Base-by-base conservation (phyloP, 2,797 vertebrate species). In the Anomalospiza imberbis region DNA sequence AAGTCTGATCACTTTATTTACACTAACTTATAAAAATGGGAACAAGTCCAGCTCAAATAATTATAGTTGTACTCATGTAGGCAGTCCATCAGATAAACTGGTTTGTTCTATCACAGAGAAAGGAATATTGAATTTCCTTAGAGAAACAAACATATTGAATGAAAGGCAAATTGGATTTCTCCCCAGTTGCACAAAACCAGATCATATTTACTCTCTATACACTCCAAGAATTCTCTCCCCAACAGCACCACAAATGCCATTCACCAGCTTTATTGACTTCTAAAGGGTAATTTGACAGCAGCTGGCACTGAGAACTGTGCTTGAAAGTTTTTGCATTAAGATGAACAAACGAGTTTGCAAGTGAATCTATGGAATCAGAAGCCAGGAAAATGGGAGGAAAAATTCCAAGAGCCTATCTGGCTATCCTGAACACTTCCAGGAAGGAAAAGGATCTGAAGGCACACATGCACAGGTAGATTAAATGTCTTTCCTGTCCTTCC, bases 151-250 rank as follows among this genome's bases (percentile, higher is more conserved):
- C 76, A 79, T 48, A 92, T 4, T 55, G 44, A 96, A 96, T 86
- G 65, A 93, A 94, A 92, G 63, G 83, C 85, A 88, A 92, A 95
- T 90, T 94, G 95, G 93, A 95, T 96, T 96, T 93, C 78, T 92
- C 88, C 85, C 88, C 79, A 87, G 92, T 83, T 62, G 55, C 82
- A 88, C 92, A 84, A 94, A 74, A 79, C 42, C 47, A 73, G 88
- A 96, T 96, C 91, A 66, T 80, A 96, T 96, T 96, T 92, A 80
- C 58, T 85, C 85, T 77, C 75, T 55, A 53, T 21, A 76, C 60
- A 50, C 78, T 75, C 31, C 1, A 25, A 93, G 90, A 88, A 93
- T 87, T 91, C 88, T 75, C 91, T 93, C 32, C 84, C 77, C 71
- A 85, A 16, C 89, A 94, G 73, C 91, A 91, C 76, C 84, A 79